Evolutionary conservation across 2,888 invertebrate genomes (phyloP).

Genomic region (Cyclophora albipunctata): DNA sequence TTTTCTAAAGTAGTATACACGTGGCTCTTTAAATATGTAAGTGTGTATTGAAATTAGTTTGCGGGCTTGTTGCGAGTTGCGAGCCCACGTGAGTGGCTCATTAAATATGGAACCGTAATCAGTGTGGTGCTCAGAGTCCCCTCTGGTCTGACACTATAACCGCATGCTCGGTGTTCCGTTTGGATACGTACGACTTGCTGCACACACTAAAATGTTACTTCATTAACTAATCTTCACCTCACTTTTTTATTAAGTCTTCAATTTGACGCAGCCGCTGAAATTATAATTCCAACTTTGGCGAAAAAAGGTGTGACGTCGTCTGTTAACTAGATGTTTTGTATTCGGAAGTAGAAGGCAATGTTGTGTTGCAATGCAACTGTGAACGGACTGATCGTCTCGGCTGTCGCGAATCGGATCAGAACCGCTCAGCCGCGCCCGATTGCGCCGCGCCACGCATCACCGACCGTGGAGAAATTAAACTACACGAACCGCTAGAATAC

Average conservation of each 20-base stretch:
- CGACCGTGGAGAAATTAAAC: conserved; percentile 66
- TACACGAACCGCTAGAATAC: conserved; percentile 56
- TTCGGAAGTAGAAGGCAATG: conserved; percentile 47
- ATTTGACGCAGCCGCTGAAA: conserved; percentile 6
- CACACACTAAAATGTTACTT: too few relatives aligned
- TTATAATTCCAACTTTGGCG: conserved; percentile 1
- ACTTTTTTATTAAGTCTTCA: neutral
- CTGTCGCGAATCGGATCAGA: conserved; percentile 64
- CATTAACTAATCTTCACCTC: neutral
- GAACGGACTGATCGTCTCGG: conserved; percentile 29
- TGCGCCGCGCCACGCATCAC: conserved; percentile 65
- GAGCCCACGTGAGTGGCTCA: conserved; percentile 60
- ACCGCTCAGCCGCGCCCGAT: conserved; percentile 68
- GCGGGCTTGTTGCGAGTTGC: conserved; percentile 42
- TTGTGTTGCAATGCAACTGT: conserved; percentile 46
- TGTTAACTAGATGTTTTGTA: too few relatives aligned
- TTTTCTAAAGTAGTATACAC: conserved; percentile 16
- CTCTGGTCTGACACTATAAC: conserved; percentile 42
- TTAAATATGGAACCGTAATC: conserved; percentile 71
- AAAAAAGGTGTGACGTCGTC: too few relatives aligned
- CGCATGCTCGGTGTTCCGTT: conserved; percentile 39
- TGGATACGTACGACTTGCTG: conserved; percentile 28
- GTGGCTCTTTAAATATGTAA: conserved; percentile 43
- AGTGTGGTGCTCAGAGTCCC: conserved; percentile 56
- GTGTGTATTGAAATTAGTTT: conserved; percentile 65